Percentiles rank a stretch among this genome's conserved stretches.
Evolutionary conservation across 2,113 vertebrate species (phyloP).

Genomic region (Engraulis encrasicolus): DNA sequence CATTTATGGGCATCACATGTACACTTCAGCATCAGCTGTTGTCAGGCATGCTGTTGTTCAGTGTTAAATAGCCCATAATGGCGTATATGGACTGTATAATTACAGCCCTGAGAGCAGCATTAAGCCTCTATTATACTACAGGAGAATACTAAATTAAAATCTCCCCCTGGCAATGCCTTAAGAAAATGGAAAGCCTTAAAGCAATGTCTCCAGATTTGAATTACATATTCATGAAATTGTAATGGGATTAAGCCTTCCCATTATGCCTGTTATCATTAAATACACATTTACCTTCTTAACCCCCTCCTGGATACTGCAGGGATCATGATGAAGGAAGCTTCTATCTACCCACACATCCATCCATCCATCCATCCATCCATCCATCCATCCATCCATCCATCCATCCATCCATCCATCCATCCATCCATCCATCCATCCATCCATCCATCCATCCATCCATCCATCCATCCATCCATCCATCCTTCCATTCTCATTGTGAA

Average conservation of each 20-base stretch:
- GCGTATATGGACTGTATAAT: constrained; percentile 1
- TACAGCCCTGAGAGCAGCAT: not conserved
- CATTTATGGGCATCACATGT: no score
- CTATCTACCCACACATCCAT: not conserved
- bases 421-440: no score
- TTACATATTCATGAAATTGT: not conserved
- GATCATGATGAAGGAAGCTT: not conserved
- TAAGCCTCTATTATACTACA: not conserved
- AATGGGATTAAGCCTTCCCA: not conserved
- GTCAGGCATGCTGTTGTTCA: not conserved
- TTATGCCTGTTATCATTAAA: not conserved
- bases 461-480: no score
- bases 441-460: no score
- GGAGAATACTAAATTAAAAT: not conserved
- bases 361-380: not conserved
- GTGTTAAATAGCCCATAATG: not conserved
- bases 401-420: no score
- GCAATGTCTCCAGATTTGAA: not conserved
- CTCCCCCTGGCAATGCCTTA: not conserved
- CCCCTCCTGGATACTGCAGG: not conserved
- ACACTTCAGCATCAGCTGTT: not conserved
- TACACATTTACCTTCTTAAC: not conserved
- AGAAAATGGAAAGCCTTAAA: not conserved
- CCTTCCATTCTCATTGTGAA: not conserved
- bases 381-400: no score